Evolutionary conservation across 2,113 vertebrate genomes (phyloP).

Genomic region (Hyperopisus bebe): DNA sequence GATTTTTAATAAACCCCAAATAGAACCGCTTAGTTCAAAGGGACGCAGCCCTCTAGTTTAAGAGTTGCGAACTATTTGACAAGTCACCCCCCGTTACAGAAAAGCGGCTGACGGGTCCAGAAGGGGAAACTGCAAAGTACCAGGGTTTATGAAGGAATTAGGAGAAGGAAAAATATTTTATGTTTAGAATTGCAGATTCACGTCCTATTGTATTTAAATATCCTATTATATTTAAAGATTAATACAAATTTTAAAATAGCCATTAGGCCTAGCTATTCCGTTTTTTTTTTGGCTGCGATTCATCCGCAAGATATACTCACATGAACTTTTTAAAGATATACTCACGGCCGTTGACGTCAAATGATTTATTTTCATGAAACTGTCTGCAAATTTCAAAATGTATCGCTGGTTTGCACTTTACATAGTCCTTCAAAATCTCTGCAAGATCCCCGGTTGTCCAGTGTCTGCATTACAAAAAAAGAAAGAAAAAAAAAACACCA

Average conservation of each 20-base stretch:
- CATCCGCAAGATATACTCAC: background rate
- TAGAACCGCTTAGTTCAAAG: too few species aligned
- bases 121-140: too few species aligned
- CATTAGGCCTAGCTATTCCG: background rate
- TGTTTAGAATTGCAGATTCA: too few species aligned
- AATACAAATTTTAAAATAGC: background rate
- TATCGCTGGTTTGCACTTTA: background rate
- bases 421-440: background rate
- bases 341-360: background rate
- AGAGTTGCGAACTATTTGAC: too few species aligned
- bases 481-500: background rate
- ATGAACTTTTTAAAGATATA: background rate
- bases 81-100: too few species aligned
- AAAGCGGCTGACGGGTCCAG: too few species aligned
- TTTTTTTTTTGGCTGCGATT: background rate
- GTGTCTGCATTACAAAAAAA: background rate
- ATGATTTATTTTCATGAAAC: background rate
- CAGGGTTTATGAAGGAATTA: too few species aligned
- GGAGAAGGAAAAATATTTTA: too few species aligned
- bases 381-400: background rate
- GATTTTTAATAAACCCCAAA: too few species aligned
- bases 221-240: background rate
- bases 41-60: too few species aligned
- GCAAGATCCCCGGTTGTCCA: background rate
- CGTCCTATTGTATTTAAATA: background rate